phyloP scores from a whole-genome alignment of 2,888 invertebrate species.

The Xanthorhoe spadicearia region DNA sequence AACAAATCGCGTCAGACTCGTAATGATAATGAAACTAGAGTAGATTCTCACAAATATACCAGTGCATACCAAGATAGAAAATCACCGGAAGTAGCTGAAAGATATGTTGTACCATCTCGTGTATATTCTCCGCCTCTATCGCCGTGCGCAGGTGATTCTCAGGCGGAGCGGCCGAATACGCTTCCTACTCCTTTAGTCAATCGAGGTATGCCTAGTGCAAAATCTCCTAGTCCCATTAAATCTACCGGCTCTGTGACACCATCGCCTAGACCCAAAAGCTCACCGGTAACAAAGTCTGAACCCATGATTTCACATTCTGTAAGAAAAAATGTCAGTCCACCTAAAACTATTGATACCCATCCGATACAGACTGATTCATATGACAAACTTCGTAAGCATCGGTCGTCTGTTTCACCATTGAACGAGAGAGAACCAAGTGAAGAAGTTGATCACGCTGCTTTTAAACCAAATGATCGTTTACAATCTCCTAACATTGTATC shows the following conservation, averaged over 20 bases:
- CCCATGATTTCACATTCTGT: conserved; percentile 55
- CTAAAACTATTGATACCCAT: conserved; percentile 54
- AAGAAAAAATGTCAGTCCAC: conserved; percentile 63
- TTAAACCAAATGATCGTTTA: conserved; percentile 52
- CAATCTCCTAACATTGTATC: conserved; percentile 49
- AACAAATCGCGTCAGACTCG: conserved; percentile 88
- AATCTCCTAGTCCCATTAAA: conserved; percentile 79
- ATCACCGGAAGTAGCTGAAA: conserved; percentile 70
- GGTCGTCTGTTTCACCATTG: conserved; percentile 61
- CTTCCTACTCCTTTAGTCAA: conserved; percentile 72
- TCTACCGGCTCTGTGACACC: conserved; percentile 64
- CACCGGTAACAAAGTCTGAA: conserved; percentile 64
- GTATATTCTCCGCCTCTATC: conserved; percentile 82
- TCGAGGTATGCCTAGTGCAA: conserved; percentile 67
- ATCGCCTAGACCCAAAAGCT: conserved; percentile 61
- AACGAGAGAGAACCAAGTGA: conserved; percentile 53
- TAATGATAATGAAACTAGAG: conserved; percentile 66
- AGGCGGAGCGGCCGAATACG: conserved; percentile 72
- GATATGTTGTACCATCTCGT: conserved; percentile 74
- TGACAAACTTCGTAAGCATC: conserved; percentile 58
- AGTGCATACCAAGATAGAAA: conserved; percentile 70
- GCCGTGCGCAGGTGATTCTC: conserved; percentile 85
- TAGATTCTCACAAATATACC: conserved; percentile 67
- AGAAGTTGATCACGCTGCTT: conserved; percentile 48
- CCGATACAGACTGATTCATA: conserved; percentile 48